Evolutionary conservation across 1,140 invertebrate genomes (phyloP), one percentile per base, ranked within the genome.

Genomic region (Lordiphosa clarofinis): DNA sequence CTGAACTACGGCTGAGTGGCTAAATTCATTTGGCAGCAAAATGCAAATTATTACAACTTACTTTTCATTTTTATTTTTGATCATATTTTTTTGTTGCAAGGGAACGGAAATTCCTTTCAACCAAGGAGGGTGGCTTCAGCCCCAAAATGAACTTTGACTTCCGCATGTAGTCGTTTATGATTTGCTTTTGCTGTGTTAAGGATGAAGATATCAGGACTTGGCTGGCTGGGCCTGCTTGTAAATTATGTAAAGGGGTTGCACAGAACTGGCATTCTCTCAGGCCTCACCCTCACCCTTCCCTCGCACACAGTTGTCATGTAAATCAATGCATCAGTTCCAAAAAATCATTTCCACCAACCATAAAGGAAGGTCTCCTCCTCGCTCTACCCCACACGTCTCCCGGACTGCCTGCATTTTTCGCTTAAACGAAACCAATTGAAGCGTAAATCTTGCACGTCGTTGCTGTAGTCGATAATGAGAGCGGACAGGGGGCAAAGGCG

Each of bases 21-120:
- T 76, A 84, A 82, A 82, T 82, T 82, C 76, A 82, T 84, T 82
- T 82, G 76, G 67, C 76, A 82, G 67, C 59, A 66, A 84, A 82
- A 82, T 82, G 76, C 76, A 82, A 82, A 82, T 84, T 84, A 82
- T 82, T 82, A 82, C 78, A 84, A 82, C 72, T 82, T 75, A 72
- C 72, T 81, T 74, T 81, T 67, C 69, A 56, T 69, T 82, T 69
- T 68, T 67, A 62, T 63, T 62, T 48, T 60, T 13, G 54, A 46
- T 33, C 19, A 49, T 36, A 28, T 37, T 42, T 35, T 42, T 56
- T 24, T 24, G 5, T 24, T 5, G 31, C 33, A 36, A 11, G 53
- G 54, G 50, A 70, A 64, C 70, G 64, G 56, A 79, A 53, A 55
- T 71, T 50, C 52, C 72, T 42, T 12, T 39, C 28, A 66, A 53